Percentiles rank a stretch among this genome's conserved stretches.
Conservation (phyloP, 2,113 vertebrate species). For the Dasypus novemcinctus region DNA sequence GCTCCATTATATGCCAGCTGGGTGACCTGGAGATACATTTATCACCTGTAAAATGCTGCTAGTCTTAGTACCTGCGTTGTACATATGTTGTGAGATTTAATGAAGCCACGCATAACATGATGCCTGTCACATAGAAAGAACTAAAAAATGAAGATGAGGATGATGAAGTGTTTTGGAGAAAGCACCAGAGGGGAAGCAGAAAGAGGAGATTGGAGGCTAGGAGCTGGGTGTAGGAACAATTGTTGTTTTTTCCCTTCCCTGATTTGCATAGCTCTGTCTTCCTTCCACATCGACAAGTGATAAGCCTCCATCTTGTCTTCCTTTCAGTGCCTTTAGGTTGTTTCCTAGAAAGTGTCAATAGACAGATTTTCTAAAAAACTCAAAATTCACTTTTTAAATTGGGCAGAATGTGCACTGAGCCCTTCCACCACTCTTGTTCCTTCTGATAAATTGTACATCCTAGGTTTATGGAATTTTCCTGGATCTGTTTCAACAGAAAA, state of each 20-base stretch:
- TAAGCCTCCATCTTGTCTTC: neutral
- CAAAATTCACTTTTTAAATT: neutral
- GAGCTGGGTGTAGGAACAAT: neutral
- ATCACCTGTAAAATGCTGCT: neutral
- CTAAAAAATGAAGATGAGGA: neutral
- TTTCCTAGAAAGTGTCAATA: neutral
- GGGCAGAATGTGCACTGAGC: neutral
- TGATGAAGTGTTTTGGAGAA: neutral
- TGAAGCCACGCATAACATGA: neutral
- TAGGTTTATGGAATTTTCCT: neutral
- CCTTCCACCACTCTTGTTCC: neutral
- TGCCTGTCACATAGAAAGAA: neutral
- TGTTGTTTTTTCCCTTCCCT: neutral
- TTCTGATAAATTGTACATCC: neutral
- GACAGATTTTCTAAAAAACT: constrained; percentile 19
- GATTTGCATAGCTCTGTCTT: neutral
- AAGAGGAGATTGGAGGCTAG: neutral
- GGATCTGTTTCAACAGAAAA: neutral
- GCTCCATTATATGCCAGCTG: neutral
- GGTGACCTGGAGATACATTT: neutral
- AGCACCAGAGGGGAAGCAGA: neutral
- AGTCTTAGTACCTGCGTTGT: neutral
- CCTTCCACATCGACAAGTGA: too few species aligned
- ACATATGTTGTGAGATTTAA: neutral
- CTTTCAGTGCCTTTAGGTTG: neutral